Evolutionary conservation across 2,888 invertebrate species (phyloP).

Genomic region (Heteromurus nitidus): DNA sequence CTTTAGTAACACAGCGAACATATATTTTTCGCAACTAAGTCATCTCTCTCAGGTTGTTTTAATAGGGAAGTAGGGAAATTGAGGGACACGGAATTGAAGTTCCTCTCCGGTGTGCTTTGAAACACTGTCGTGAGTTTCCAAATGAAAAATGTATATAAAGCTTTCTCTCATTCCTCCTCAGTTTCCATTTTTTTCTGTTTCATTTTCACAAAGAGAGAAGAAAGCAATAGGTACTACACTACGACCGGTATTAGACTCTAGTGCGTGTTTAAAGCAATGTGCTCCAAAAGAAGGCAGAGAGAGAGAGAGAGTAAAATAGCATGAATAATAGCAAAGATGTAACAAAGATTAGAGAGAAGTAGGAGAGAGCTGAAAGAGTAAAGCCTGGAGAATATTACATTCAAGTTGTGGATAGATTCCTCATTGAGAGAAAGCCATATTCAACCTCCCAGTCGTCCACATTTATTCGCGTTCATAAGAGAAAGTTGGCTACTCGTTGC

Average conservation of each 20-base stretch:
- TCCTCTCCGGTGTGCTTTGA: not conserved
- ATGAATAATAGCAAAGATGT: conserved; percentile 58
- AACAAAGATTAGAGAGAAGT: conserved; percentile 52
- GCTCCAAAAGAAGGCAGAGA: too few species aligned
- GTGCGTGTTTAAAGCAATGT: too few species aligned
- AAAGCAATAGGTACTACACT: conserved; percentile 7
- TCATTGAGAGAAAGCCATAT: conserved; percentile 2
- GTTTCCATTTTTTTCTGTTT: not conserved
- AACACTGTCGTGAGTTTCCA: conserved; percentile 5
- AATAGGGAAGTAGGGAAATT: conserved; percentile 3
- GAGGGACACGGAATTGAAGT: conserved; percentile 7
- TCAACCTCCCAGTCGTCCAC: conserved; percentile 23
- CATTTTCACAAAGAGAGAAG: not conserved
- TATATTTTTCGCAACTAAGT: not conserved
- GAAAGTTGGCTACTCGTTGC: conserved; percentile 13
- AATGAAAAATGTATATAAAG: not conserved
- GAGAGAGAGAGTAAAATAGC: conserved; percentile 46
- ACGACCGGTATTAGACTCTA: too few species aligned
- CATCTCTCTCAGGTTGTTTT: not conserved
- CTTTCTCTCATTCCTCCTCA: not conserved
- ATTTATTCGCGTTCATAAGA: not conserved
- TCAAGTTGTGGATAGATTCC: conserved; percentile 51
- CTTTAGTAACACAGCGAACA: too few species aligned
- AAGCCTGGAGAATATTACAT: conserved; percentile 49
- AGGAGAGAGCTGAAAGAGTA: conserved; percentile 21